Base-by-base conservation (phyloP, 2,797 vertebrate species). In the Peromyscus aztecus region DNA sequence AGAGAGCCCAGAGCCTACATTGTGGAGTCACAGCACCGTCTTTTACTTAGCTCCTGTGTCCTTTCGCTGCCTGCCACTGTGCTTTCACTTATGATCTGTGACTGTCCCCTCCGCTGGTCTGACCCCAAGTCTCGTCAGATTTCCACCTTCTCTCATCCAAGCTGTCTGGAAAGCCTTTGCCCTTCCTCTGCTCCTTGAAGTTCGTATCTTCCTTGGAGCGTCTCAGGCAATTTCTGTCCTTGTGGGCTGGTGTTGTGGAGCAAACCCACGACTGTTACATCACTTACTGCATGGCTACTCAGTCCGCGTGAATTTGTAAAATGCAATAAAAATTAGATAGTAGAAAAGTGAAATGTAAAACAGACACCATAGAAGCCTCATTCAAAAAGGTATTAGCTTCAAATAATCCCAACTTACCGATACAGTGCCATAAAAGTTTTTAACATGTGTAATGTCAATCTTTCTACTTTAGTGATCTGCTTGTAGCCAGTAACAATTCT, bases 301-400 rank as follows among this genome's bases (percentile, higher is more conserved):
- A 75, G 80, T 90, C 57, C 73, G 59, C 13, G 46, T 90, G 67
- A 52, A 87, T 94, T 61, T 77, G 49, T 93, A 83, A 92, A 95
- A 69, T 88, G 19, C 71, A 55, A 71, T 69, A 83, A 93, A 87
- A 90, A 43, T 81, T 55, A 96, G 83, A 84, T 90, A 61, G 6
- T 65, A 46, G 19, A 52, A 81, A 91, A 89, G 59, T 43, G 16
- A 94, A 89, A 10, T 78, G 2, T 81, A 85, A 89, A 71, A 57
- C 14, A 46, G 82, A 73, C 4, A 84, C 63, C 87, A 27, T 67
- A 73, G 75, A 90, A 81, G 27, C 7, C 43, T 76, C 46, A 23
- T 91, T 90, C 92, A 6, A 43, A 94, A 90, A 63, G 24, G 77
- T 49, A 40, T 85, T 96, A 73, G 46, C 55, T 76, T 94, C 29